These are phyloP conservation scores for Silurus aristotelis DNA, from an alignment of 2,797 vertebrate genomes.

Conservation along the genomic window DNA sequence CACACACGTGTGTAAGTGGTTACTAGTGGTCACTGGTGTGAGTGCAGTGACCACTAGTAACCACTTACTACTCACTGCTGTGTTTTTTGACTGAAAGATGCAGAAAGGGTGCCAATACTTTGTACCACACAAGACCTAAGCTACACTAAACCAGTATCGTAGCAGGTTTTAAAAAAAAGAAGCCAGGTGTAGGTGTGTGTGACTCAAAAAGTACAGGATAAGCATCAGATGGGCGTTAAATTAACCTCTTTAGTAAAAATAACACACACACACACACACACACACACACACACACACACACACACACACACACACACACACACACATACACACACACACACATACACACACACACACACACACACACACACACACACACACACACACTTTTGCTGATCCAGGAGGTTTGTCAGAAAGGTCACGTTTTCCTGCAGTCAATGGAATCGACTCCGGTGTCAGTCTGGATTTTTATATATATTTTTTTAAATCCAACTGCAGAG, in stretches of 20 bases:
- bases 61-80: neutral
- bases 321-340: neutral
- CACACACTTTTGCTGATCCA: conserved; percentile 59
- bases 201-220: neutral
- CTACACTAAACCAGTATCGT: neutral
- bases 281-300: neutral
- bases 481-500: neutral
- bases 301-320: conserved; percentile 14
- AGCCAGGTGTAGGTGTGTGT: neutral
- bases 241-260: conserved; percentile 30
- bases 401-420: conserved; percentile 62
- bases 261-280: conserved; percentile 1
- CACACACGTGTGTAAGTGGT: too few relatives aligned
- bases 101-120: neutral
- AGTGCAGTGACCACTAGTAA: neutral
- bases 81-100: neutral
- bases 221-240: neutral
- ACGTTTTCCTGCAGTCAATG: conserved; percentile 56
- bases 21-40: too few relatives aligned
- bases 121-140: neutral
- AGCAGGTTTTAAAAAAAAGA: neutral
- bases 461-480: neutral
- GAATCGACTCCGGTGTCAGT: conserved; percentile 54
- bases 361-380: neutral
- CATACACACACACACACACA: neutral